Conservation (phyloP, 2,113 vertebrate genomes). For the Thinocorus orbignyianus region DNA sequence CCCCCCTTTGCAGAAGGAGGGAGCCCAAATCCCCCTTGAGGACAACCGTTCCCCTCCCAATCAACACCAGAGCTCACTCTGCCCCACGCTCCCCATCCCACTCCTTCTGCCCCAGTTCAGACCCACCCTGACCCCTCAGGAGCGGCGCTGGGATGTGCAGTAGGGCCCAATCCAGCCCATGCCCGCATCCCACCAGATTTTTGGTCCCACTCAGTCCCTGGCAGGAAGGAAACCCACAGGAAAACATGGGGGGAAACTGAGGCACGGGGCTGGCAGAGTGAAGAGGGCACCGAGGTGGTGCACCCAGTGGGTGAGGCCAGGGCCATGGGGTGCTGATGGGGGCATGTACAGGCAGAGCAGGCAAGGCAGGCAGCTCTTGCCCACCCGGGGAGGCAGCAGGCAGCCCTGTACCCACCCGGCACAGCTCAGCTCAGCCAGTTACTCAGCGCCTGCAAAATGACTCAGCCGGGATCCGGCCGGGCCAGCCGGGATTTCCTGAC, state of each 20-base stretch:
- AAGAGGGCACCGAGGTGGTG: accelerated
- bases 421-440: background rate
- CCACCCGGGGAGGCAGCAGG: accelerated
- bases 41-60: background rate
- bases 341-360: background rate
- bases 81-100: background rate
- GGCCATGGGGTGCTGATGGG: background rate
- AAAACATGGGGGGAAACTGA: background rate
- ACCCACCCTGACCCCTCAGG: background rate
- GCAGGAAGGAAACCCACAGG: background rate
- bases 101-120: accelerated
- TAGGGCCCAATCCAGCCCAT: background rate
- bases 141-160: accelerated
- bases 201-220: background rate
- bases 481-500: conserved; percentile 49
- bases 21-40: background rate
- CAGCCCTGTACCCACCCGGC: background rate
- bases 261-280: background rate
- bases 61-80: background rate
- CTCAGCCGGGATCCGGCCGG: conserved; percentile 40
- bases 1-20: background rate
- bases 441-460: conserved; percentile 24
- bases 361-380: background rate
- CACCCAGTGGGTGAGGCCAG: background rate
- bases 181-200: background rate